Evolutionary conservation across 2,113 vertebrate genomes (phyloP).

Genomic region (Falcunculus frontatus): DNA sequence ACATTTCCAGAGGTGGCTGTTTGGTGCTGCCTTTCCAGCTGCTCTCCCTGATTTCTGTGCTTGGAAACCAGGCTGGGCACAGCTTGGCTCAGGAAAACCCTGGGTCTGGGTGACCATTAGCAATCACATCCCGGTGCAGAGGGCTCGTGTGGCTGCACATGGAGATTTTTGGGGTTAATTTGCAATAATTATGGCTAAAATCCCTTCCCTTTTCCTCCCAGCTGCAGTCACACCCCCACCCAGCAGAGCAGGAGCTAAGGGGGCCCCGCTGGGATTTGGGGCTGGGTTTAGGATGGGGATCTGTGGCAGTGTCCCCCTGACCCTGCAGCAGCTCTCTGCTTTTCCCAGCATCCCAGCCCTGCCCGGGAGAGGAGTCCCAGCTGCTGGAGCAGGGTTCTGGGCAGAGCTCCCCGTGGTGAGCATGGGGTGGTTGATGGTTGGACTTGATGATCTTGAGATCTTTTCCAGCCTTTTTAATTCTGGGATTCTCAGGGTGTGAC

Average conservation of each 20-base stretch:
- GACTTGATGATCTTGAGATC: not conserved
- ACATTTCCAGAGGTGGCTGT: not conserved
- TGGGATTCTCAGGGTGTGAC: not conserved
- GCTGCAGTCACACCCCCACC: not conserved
- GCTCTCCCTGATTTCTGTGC: not conserved
- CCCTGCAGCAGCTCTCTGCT: not conserved
- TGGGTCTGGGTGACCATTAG: not conserved
- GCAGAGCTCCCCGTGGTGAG: not conserved
- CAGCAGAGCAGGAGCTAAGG: not conserved
- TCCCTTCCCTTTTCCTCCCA: not conserved
- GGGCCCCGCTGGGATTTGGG: not conserved
- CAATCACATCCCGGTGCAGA: not conserved
- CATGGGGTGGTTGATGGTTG: fast-evolving
- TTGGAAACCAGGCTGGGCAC: not conserved
- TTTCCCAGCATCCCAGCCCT: not conserved
- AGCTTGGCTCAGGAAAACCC: not conserved
- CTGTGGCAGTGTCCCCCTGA: not conserved
- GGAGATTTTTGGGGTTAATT: not conserved
- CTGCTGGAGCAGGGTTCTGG: not conserved
- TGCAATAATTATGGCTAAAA: not conserved
- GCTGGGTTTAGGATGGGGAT: not conserved
- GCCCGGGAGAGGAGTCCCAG: not conserved
- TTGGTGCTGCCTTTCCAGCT: not conserved
- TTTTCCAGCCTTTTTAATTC: not conserved
- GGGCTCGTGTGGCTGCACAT: not conserved